Evolutionary conservation across 2,888 invertebrate genomes (phyloP), one percentile per base, ranked within the genome.

Genomic region (Petrophora chlorosata): DNA sequence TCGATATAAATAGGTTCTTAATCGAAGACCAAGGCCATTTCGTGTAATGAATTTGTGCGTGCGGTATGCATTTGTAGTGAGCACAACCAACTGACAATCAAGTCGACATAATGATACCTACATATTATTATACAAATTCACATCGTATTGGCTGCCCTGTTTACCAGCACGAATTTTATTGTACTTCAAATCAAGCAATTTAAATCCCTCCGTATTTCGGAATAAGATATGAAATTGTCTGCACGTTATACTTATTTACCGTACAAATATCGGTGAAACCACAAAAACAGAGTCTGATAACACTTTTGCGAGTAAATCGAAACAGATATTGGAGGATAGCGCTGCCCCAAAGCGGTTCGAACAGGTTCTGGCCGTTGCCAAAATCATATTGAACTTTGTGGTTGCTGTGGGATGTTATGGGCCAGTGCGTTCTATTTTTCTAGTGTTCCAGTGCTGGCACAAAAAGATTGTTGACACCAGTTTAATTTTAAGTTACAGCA

Each of bases 251-350:
- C 33, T 29, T 43, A 28, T 43, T 49, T 49, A 29, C 39, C 8
- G 12, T 28, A 25, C 28, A 38, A 44, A 30, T 38, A 40, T 32
- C 34, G 23, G 28, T 5, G 28, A 43, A 51, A 48, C 55, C 46
- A 30, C 50, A 42, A 48, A 53, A 51, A 44, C 53, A 42, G 25
- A 17, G 42, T 34, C 30, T 22, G 49, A 56, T 48, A 59, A 65
- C 59, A 54, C 56, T 50, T 59, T 63, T 62, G 54, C 45, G 50
- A 59, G 63, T 61, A 48, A 56, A 61, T 57, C 52, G 50, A 57
- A 54, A 52, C 53, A 51, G 56, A 56, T 61, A 64, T 57, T 57
- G 55, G 56, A 58, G 53, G 63, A 65, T 67, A 63, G 59, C 53
- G 55, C 53, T 36, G 54, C 43, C 63, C 56, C 43, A 23, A 36